Evolutionary conservation across 2,797 vertebrate species (phyloP), one percentile per base, ranked within the genome.

Genomic region (Pteronotus mesoamericanus): DNA sequence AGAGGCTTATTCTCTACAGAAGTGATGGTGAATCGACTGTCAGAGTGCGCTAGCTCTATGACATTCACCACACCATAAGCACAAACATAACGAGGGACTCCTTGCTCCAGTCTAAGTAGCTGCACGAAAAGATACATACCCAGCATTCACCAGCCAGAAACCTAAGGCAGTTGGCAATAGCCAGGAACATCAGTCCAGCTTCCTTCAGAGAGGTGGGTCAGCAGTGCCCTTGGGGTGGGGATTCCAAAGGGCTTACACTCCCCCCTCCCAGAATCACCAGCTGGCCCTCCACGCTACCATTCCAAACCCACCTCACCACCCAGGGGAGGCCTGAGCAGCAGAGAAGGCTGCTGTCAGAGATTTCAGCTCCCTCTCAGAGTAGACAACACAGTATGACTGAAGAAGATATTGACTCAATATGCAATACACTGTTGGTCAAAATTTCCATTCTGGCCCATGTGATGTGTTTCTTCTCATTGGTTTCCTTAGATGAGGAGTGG

Each of bases 401-500:
- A 26, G 32, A 75, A 75, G 61, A 86, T 39, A 80, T 0, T 51
- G 66, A 72, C 44, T 87, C 82, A 74, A 48, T 12, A 42, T 72
- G 59, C 22, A 85, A 57, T 59, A 37, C 2, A 1, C 39, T 84
- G 24, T 7, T 86, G 37, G 83, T 14, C 66, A 61, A 90, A 92
- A 69, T 86, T 78, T 96, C 32, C 15, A 61, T 95, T 86, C 48
- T 42, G 51, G 51, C 44, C 48, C 39, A 6, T 32, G 48, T 87
- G 29, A 55, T 24, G 2, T 94, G 61, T 94, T 87, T 79, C 3
- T 80, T 96, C 86, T 95, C 78, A 15, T 59, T 96, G 94, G 34
- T 90, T 88, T 96, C 97, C 68, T 90, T 37, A 97, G 98, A 66
- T n/a, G 94, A 96, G 44, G 94, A 83, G 32, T 98, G 98, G 98